Conservation (phyloP, 2,797 vertebrate species). For the Pelobates cultripes region DNA sequence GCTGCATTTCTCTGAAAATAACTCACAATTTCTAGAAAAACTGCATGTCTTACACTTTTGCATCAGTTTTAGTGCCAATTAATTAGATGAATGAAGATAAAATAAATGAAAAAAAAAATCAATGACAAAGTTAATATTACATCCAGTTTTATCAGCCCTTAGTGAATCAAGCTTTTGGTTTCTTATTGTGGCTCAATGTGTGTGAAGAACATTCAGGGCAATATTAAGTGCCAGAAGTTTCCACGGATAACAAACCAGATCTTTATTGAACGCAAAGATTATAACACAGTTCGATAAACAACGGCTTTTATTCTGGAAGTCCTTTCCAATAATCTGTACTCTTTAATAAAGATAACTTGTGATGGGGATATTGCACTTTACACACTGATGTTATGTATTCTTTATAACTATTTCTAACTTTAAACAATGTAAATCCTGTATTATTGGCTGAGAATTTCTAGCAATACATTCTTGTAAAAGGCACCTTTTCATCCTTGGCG, state of each 20-base stretch:
- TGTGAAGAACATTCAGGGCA: slow-evolving; percentile 4
- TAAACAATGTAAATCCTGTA: not conserved
- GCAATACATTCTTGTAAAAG: not conserved
- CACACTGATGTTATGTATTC: not conserved
- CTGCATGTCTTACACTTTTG: not conserved
- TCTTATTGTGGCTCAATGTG: not conserved
- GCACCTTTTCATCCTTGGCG: too few species aligned
- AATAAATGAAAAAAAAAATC: not conserved
- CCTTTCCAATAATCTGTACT: slow-evolving; percentile 4
- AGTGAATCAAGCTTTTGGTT: not conserved
- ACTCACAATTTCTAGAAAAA: too few species aligned
- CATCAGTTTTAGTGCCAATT: not conserved
- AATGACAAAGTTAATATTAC: not conserved
- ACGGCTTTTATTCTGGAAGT: not conserved
- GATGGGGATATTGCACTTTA: not conserved
- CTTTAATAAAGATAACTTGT: not conserved
- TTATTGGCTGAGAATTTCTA: not conserved
- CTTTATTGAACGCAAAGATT: slow-evolving; percentile 2
- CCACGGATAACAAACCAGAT: slow-evolving; percentile 2
- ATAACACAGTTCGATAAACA: not conserved
- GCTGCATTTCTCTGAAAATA: not conserved
- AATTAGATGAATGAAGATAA: not conserved
- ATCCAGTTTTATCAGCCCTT: not conserved
- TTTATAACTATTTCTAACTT: not conserved
- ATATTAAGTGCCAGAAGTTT: slow-evolving; percentile 1